A percentile compares a stretch with the other conserved stretches of the same genome.
These are phyloP conservation scores for Cyclina sinensis DNA, from an alignment of 1,140 invertebrate genomes.

Conservation along the genomic window DNA sequence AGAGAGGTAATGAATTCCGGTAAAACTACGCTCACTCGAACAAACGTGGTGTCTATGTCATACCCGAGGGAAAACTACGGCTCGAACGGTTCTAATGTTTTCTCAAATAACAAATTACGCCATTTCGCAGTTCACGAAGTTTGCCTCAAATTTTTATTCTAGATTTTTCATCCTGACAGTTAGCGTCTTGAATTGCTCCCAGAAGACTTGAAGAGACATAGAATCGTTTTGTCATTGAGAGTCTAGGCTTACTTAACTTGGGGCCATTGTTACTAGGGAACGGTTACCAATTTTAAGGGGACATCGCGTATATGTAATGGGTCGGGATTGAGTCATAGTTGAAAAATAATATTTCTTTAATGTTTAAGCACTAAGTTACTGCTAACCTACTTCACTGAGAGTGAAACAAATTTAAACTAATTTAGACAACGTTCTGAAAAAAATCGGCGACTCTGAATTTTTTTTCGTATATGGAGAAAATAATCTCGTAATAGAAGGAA, in stretches of 20 bases:
- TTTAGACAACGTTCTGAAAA: no score
- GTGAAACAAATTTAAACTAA: no score
- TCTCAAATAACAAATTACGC: constrained; percentile 50
- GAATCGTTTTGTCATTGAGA: neutral
- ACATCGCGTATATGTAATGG: neutral
- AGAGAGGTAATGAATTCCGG: neutral
- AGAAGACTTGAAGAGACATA: neutral
- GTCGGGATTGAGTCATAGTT: no score
- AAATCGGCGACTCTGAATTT: no score
- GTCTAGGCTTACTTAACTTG: neutral
- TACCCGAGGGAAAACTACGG: neutral
- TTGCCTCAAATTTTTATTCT: neutral
- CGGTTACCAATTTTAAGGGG: neutral
- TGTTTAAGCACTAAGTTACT: no score
- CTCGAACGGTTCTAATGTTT: constrained; percentile 10
- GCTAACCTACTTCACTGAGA: no score
- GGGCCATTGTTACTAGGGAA: neutral
- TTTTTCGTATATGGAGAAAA: no score
- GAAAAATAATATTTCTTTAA: no score
- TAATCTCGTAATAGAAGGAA: no score
- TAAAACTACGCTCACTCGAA: neutral
- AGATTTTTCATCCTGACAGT: constrained; percentile 49
- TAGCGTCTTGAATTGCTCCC: constrained; percentile 31
- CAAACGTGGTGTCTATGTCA: constrained; percentile 31
- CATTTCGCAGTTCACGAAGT: constrained; percentile 43